Base-by-base conservation (phyloP, 2,888 invertebrate species). In the Synanthedon myopaeformis region DNA sequence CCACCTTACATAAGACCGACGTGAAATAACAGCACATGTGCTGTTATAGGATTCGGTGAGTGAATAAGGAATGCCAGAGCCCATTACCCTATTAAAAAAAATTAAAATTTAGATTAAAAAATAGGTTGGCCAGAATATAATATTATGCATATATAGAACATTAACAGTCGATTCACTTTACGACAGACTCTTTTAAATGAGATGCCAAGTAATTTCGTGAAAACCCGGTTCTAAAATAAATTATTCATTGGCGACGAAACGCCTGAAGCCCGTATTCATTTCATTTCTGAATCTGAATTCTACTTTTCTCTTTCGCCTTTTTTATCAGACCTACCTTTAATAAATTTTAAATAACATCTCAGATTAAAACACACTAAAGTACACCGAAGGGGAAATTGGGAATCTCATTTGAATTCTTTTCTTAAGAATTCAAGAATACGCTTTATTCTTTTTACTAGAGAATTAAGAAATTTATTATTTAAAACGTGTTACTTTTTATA, bases 231-330 rank as follows among this genome's bases (percentile, higher is more conserved):
- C 79, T 75, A 79, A 83, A 78, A 87, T 87, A 87, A 86, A 86
- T 87, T 85, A 87, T 86, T 87, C 86, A 87, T 85, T 71, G 79
- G 79, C 82, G 84, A 84, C 84, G 85, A 83, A 85, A 82, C 79
- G 85, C 85, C 82, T 73, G 73, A 76, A 82, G 84, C 75, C 70
- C 82, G 83, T 84, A 85, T 86, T 87, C 84, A 86, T 86, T 87
- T 85, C 85, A 85, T 85, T 87, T 83, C 83, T 74, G 79, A 84
- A 84, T 84, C 85, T 78, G 76, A 83, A 84, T 79, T 74, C 70
- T 75, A 79, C 80, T 81, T 83, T 82, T 78, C 73, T 64, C 71
- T 70, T 73, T 72, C 70, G 64, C 66, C 70, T 74, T 77, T 79
- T 80, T 78, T 82, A 76, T 76, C 72, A 76, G 79, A 76, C 76